phyloP scores from a whole-genome alignment of 2,888 invertebrate species.

The Xylota sylvarum region DNA sequence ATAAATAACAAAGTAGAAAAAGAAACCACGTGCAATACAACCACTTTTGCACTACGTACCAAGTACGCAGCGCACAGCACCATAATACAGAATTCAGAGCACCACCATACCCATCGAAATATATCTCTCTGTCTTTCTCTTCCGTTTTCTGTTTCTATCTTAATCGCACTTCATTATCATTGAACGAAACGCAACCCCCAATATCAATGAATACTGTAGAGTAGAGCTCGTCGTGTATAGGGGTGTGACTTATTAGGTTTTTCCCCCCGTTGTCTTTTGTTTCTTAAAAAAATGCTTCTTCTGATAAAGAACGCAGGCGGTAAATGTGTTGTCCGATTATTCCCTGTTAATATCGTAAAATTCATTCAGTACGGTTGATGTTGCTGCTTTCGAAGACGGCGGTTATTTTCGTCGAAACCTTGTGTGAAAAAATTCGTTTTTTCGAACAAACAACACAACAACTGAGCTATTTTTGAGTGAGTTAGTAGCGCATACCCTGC shows the following conservation, averaged over 20 bases:
- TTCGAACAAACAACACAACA: constrained; percentile 55
- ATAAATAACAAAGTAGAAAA: constrained; percentile 64
- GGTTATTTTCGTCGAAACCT: constrained; percentile 72
- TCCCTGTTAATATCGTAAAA: constrained; percentile 73
- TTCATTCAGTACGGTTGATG: constrained; percentile 74
- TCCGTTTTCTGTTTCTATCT: constrained; percentile 66
- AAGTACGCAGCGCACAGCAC: constrained; percentile 53
- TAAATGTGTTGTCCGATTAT: constrained; percentile 67
- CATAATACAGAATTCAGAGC: constrained; percentile 6
- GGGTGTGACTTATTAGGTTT: constrained; percentile 75
- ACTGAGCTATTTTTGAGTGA: constrained; percentile 64
- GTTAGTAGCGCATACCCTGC: constrained; percentile 60
- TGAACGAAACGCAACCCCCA: constrained; percentile 68
- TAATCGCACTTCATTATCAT: constrained; percentile 66
- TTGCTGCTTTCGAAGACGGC: constrained; percentile 73
- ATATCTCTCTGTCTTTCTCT: constrained; percentile 61
- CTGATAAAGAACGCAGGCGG: constrained; percentile 69
- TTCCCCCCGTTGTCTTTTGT: constrained; percentile 68
- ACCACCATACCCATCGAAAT: constrained; percentile 37
- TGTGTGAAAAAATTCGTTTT: constrained; percentile 59
- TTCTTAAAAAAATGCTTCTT: constrained; percentile 56
- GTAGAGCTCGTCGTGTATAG: constrained; percentile 50
- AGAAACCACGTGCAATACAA: constrained; percentile 68
- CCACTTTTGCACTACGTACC: constrained; percentile 51
- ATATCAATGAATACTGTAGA: constrained; percentile 59